Evolutionary conservation across 2,888 invertebrate species (phyloP), one percentile per base, ranked within the genome.

Genomic region (Gasteruption jaculator): DNA sequence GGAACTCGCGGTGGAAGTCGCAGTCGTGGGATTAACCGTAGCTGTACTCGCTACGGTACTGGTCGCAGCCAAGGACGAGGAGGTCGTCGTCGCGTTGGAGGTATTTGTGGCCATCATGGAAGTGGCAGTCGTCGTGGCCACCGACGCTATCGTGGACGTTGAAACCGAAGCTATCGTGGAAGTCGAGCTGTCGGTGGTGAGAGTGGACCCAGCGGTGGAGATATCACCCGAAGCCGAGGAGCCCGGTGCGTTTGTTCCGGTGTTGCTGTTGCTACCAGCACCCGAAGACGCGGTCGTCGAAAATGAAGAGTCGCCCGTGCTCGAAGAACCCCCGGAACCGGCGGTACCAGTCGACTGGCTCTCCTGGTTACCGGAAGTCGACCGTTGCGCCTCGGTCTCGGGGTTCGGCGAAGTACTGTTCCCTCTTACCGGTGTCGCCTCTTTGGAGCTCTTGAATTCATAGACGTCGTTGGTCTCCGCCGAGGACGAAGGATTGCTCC

Each of bases 391-490:
- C 4, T 65, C 65, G 3, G 63, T 54, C 24, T 63, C 65, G n/a
- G 64, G 64, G 52, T 73, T 74, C 0, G 72, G 71, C n/a, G 72
- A 71, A 0, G 71, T 61, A 39, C 70, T 72, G n/a, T 65, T 53
- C 6, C 67, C 68, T 30, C 67, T 49, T 1, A 64, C 68, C 1
- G 71, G 65, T 0, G 69, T 66, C 12, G 71, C 66, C 39, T 79
- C 78, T 51, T 78, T 78, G 31, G 74, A 72, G 40, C 77, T 73
- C 58, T 79, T 79, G 50, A 79, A 79, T 52, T 79, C 80, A 57
- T 79, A 79, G 2, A 78, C 73, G 53, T 79, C 79, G 30, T 75
- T 75, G 26, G 48, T 56, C 19, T 71, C 71, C 4, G 54, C 53
- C 11, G 64, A 53, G 8, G 63, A 57, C 14, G 60, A 49, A 29